phyloP scores from a whole-genome alignment of 2,888 invertebrate genomes.

The Torymus tubicola region DNA sequence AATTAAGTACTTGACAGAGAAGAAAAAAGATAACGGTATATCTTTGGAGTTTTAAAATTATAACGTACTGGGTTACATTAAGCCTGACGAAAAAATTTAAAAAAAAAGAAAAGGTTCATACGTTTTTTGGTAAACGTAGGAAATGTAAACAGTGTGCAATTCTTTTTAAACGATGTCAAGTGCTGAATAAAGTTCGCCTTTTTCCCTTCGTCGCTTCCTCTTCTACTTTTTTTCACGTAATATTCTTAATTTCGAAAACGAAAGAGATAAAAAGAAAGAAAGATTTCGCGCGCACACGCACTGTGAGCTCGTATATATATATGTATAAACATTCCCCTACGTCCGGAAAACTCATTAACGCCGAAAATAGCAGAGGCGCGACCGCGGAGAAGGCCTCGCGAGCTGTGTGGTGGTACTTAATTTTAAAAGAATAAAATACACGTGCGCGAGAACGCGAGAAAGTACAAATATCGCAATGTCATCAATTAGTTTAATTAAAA shows the following conservation, averaged over 20 bases:
- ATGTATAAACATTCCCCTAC: no score
- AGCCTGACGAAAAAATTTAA: no score
- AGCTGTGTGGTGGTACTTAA: background rate
- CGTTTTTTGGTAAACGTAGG: background rate
- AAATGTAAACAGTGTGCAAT: conserved; percentile 2
- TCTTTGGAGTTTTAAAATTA: no score
- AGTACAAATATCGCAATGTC: background rate
- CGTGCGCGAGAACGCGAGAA: no score
- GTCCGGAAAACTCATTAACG: background rate
- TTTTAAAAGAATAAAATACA: background rate
- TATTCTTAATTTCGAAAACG: background rate
- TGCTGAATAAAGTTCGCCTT: background rate
- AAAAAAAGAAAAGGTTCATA: background rate
- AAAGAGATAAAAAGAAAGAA: background rate
- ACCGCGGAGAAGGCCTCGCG: no score
- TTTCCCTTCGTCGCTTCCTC: no score
- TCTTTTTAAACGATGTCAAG: conserved; percentile 26
- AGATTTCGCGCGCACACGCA: no score
- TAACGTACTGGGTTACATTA: no score
- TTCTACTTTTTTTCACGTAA: background rate
- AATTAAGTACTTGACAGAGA: no score
- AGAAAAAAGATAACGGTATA: no score
- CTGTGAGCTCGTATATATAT: no score
- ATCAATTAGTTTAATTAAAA: conserved; percentile 16
- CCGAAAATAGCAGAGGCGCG: background rate